Evolutionary conservation across 1,140 invertebrate species (phyloP), one percentile per base, ranked within the genome.

Genomic region (Neocloeon triangulifer): DNA sequence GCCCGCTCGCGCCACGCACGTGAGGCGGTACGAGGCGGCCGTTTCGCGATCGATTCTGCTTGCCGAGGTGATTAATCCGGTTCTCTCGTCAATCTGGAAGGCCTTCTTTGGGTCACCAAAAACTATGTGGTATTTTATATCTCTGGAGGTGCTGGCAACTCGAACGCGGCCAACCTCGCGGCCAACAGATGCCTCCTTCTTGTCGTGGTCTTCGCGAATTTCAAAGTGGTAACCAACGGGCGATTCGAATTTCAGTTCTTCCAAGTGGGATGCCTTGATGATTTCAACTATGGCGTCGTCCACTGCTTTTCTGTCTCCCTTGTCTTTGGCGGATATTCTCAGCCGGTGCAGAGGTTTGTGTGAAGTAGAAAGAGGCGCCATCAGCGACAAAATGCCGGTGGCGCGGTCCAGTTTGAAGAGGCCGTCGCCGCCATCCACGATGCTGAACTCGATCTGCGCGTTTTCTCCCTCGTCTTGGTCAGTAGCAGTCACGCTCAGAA

Each of bases 391-490:
- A 28, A 74, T 61, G 9, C 82, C 84, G 13, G 68, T 78, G 35
- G 56, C 61, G 35, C 73, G 63, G 42, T 89, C 75, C 14, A 89
- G 57, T 5, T 62, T 59, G 50, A 88, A 88, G 26, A 77, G 54
- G 17, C 67, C 66, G 30, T 79, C 75, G 13, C 66, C 68, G n/a
- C 76, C 73, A 40, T 62, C 73, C 48, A 78, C 73, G 22, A 89
- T 49, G 33, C 60, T 64, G 44, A 76, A 88, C 28, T 62, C 66
- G 18, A 88, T 62, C 43, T 71, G 62, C 27, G 77, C 71, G 57
- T 86, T 86, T 41, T 81, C 73, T 18, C 73, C 75, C 34, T 73
- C 70, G 50, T 89, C 84, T 25, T 62, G 61, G 56, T 91, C 82
- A 20, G 58, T 64, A 3, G 82, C 81, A 21, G 58, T 65, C 9